A percentile compares a stretch with the other conserved stretches of the same genome.
These are phyloP conservation scores for Acanthacorydalis orientalis DNA, from an alignment of 2,888 invertebrate species.

Conservation along the genomic window DNA sequence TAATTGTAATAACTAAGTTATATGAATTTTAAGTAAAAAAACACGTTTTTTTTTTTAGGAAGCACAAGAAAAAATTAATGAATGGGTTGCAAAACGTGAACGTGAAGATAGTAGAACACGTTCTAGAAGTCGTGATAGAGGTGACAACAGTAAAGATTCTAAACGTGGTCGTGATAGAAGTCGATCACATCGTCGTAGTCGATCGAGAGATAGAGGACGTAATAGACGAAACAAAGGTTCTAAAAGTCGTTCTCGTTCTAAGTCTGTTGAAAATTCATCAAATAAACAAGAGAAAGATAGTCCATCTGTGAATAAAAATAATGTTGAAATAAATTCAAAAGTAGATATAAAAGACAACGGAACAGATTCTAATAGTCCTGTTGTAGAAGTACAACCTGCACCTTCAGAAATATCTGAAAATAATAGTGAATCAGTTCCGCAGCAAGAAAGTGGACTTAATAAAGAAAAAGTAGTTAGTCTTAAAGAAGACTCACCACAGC, in stretches of 20 bases:
- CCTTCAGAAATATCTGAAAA: slow-evolving; percentile 16
- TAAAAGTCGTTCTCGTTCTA: slow-evolving; percentile 8
- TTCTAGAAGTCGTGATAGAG: slow-evolving; percentile 8
- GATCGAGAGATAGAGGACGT: slow-evolving; percentile 11
- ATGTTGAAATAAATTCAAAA: slow-evolving; percentile 7
- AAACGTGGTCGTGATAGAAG: slow-evolving; percentile 14
- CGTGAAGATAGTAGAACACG: slow-evolving; percentile 4
- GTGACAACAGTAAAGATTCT: slow-evolving; percentile 7
- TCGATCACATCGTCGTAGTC: slow-evolving; percentile 14
- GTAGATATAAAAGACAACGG: slow-evolving; percentile 2
- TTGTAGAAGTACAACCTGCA: not conserved
- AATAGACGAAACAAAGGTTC: slow-evolving; percentile 15
- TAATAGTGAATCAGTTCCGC: slow-evolving; percentile 18
- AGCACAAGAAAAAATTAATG: slow-evolving; percentile 54
- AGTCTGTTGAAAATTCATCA: slow-evolving; percentile 17
- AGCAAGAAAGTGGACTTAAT: slow-evolving; percentile 20
- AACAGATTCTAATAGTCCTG: not conserved
- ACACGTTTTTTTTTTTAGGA: slow-evolving; percentile 38
- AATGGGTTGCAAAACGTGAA: slow-evolving; percentile 15
- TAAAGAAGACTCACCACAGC: slow-evolving; percentile 22
- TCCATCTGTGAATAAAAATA: slow-evolving; percentile 10
- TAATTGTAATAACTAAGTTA: no score
- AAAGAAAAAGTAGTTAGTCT: slow-evolving; percentile 13
- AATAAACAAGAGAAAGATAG: slow-evolving; percentile 25
- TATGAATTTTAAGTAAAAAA: no score